Conservation (phyloP, 2,113 vertebrate genomes). For the Poeciliopsis turrubarensis region DNA sequence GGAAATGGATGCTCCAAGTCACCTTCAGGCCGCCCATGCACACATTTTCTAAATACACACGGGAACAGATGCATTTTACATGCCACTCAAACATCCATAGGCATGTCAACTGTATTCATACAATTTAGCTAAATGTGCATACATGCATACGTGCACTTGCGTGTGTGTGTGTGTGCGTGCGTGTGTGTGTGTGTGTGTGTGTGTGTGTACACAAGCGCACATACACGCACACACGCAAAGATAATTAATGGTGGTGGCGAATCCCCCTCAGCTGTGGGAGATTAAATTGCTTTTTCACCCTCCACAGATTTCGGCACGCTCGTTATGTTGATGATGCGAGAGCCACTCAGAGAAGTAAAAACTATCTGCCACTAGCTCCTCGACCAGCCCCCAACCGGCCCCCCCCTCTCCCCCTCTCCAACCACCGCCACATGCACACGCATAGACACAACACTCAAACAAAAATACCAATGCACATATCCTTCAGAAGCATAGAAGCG, state of each 20-base stretch:
- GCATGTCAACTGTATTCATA: constrained; percentile 14
- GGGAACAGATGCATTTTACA: background rate
- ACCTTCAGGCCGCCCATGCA: constrained; percentile 51
- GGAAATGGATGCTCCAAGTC: constrained; percentile 52
- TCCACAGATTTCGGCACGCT: constrained; percentile 77
- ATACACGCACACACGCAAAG: constrained; percentile 41
- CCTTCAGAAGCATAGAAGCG: constrained; percentile 33
- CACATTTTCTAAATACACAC: constrained; percentile 16
- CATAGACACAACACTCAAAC: constrained; percentile 12
- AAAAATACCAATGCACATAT: constrained; percentile 31
- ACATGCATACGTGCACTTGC: background rate
- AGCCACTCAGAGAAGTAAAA: constrained; percentile 71
- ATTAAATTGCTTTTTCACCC: constrained; percentile 83
- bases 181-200: too few relatives aligned
- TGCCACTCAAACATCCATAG: background rate
- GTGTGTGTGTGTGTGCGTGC: too few relatives aligned
- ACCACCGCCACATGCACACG: too few relatives aligned
- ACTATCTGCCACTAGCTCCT: constrained; percentile 55
- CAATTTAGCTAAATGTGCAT: constrained; percentile 9
- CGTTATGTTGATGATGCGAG: constrained; percentile 79
- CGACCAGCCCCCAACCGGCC: background rate
- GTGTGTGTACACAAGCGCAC: background rate
- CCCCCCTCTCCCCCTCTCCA: background rate
- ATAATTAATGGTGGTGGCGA: constrained; percentile 78
- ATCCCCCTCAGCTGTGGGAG: constrained; percentile 78